Evolutionary conservation across 2,888 invertebrate genomes (phyloP), one percentile per base, ranked within the genome.

Genomic region (Spodoptera exigua): DNA sequence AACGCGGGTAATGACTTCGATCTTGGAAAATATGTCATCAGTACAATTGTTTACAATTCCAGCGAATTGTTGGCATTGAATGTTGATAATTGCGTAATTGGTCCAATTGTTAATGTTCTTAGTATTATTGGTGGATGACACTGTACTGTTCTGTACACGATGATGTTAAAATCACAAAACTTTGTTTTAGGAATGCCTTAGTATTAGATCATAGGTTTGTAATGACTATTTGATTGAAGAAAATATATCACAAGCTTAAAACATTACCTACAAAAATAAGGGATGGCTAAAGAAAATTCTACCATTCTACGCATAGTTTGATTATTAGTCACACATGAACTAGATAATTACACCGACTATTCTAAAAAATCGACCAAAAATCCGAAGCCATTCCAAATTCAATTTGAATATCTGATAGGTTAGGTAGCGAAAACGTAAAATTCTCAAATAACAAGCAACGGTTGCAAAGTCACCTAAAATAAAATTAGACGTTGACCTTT

Each of bases 11-110:
- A 53, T 57, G 51, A 39, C 62, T 18, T 17, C 10, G 11, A 14
- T 46, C 45, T 48, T 47, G 32, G 55, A 65, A 65, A 60, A 55
- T 65, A 64, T 64, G 54, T 48, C 47, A 34, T 39, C 44, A 34
- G 55, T 49, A 46, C 39, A 37, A 70, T 69, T 70, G 68, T 70
- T 51, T 4, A 54, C 12, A 37, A 70, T 70, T 65, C 65, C 53
- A 7, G 49, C 2, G 51, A 65, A 59, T 54, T 48, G 27, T 40
- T 12, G 39, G 35, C 47, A 59, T 36, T 70, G 34, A 70, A 63
- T 58, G 18, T 21, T 44, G 27, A 36, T 70, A 41, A 70, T 55
- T 18, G n/a, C 27, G 18, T 51, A 41, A 54, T 70, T 63, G 44
- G 3, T 17, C 7, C 13, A 10, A 44, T 62, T 36, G 53, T 59